Conservation (phyloP, 2,797 vertebrate genomes). For the Ibycter americanus region DNA sequence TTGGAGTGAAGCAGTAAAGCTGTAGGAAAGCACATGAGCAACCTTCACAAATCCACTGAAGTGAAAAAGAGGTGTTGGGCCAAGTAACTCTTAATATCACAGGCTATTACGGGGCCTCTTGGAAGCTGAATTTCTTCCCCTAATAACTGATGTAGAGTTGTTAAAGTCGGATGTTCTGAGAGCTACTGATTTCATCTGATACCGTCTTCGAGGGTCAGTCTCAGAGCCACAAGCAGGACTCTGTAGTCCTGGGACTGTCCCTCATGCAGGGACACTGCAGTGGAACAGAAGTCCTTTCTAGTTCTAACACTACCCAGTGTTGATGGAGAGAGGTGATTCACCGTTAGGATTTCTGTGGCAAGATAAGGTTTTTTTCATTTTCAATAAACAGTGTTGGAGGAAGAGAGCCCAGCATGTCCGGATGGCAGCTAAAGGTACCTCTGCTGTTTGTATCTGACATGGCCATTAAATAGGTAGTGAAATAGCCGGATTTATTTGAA, state of each 20-base stretch:
- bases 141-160: not conserved
- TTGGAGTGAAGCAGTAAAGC: not conserved
- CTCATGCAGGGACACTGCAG: fast-evolving
- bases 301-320: not conserved
- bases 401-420: not conserved
- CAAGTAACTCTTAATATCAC: not conserved
- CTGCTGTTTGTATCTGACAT: not conserved
- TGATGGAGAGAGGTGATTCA: not conserved
- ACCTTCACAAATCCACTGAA: not conserved
- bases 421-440: fast-evolving
- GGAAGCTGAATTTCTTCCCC: not conserved
- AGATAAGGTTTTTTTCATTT: not conserved
- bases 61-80: not conserved
- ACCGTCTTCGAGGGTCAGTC: fast-evolving
- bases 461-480: not conserved
- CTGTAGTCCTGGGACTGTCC: not conserved
- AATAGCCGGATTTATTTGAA: not conserved
- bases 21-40: not conserved
- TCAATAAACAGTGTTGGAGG: not conserved
- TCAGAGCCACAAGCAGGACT: not conserved
- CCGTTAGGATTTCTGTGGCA: not conserved
- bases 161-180: not conserved
- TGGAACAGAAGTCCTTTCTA: not conserved
- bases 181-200: not conserved
- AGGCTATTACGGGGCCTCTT: not conserved